Base-by-base conservation (phyloP, 2,888 invertebrate species). In the Agonopterix alstromeriana region DNA sequence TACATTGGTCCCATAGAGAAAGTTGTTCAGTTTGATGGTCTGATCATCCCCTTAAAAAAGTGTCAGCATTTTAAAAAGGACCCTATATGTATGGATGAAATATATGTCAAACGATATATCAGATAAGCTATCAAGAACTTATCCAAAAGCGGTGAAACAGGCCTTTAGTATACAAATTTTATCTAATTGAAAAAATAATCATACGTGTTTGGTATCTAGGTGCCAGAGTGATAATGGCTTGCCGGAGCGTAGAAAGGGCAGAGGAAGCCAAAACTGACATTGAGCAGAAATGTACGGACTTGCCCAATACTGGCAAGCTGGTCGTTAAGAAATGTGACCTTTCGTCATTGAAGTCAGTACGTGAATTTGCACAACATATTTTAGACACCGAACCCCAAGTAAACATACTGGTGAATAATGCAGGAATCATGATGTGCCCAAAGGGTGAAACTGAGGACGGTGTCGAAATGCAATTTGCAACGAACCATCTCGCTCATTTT, bases 391-490 rank as follows among this genome's bases (percentile, higher is more conserved):
- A 92, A 63, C 27, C 66, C 0, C 67, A 73, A 12, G 80, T 93
- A 3, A 81, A 92, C 55, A 73, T 93, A 36, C 73, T 93, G 10
- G 85, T 93, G 8, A 93, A 93, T 59, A 93, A 93, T 64, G 93
- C 92, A 5, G 93, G 93, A 0, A 86, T 94, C 0, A 93, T 93
- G 93, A 86, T 90, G 72, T 91, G 92, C 47, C 92, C 92, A 0
- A 80, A 87, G 48, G 78, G 87, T 0, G 77, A 82, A 47, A 93
- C 93, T 0, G 90, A 87, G 44, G 93, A 94, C 60, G 93, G 93
- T 0, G 91, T 91, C 57, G 94, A 94, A 72, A 82, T 84, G 47
- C 93, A 94, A 53, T 77, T 94, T 8, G 93, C 91, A 8, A 90
- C 92, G 0, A 94, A 94, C 70, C 92, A 94, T 73, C 79, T 92